Evolutionary conservation across 2,888 invertebrate species (phyloP), one percentile per base, ranked within the genome.

Genomic region (Caenorhabditis sp.): DNA sequence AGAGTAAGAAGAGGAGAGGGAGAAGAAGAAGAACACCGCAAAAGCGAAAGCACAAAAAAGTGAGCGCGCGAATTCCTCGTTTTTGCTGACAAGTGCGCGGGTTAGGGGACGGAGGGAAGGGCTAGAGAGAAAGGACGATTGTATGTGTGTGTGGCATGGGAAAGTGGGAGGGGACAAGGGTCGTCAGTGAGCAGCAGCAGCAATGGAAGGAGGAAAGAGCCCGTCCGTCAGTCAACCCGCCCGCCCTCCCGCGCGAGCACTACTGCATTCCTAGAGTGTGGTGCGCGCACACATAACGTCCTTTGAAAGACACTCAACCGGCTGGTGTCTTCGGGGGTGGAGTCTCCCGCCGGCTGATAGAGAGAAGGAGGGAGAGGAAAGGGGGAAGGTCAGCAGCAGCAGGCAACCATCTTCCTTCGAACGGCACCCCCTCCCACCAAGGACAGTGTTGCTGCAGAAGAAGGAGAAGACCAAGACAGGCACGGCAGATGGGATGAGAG

Each of bases 251-350:
- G 56, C 67, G 67, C 67, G 67, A 67, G 67, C 76, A 76, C 67
- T 61, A 67, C 76, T 67, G 76, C 76, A 76, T 76, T 76, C 76
- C 76, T 76, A 76, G 76, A 67, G 76, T 74, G 76, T 76, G 58
- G 74, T 76, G 55, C 60, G 55, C 62, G 40, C 71, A 74, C 74
- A 74, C 51, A 74, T 35, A 76, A 61, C 60, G 76, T 67, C 76
- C 76, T 76, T 76, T 76, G 76, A 76, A 76, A 76, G 76, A 76
- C 76, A 76, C 76, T 76, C 76, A 60, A 76, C 76, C 76, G 76
- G 76, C 76, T 76, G 76, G 67, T 44, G 44, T 8, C 22, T 24
- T 44, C 15, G 26, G 53, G 76, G 67, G 58, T 35, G 67, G 24
- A 53, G 47, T 28, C 58, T 47, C 60, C 28, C 37, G 28, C 67